Percentiles rank a stretch among this genome's conserved stretches.
Evolutionary conservation across 2,888 invertebrate genomes (phyloP).

Genomic region (Thelaira solivaga): DNA sequence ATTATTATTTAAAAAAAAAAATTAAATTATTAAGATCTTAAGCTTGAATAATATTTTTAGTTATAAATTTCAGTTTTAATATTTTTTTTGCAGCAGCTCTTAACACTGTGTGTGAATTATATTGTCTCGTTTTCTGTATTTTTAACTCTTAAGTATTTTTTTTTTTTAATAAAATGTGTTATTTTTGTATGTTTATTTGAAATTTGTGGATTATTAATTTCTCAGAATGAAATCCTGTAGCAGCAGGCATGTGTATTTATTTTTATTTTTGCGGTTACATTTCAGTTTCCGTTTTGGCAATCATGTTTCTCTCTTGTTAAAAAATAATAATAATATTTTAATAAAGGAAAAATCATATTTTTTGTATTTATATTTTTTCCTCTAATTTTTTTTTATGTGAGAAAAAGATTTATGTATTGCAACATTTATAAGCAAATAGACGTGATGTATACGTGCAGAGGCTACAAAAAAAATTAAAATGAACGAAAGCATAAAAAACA

Average conservation of each 20-base stretch:
- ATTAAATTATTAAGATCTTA: too few species aligned
- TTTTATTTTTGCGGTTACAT: constrained; percentile 46
- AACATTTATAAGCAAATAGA: constrained; percentile 50
- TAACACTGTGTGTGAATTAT: too few species aligned
- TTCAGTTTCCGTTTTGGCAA: constrained; percentile 59
- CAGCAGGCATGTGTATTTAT: constrained; percentile 6
- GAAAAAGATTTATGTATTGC: constrained; percentile 39
- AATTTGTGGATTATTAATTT: constrained; percentile 29
- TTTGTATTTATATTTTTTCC: too few species aligned
- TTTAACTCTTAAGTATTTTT: background rate
- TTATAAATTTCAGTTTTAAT: too few species aligned
- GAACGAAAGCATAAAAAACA: too few species aligned
- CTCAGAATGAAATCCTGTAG: background rate
- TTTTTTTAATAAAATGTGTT: too few species aligned
- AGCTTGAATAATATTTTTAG: too few species aligned
- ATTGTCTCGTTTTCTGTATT: background rate
- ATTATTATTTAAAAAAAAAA: too few species aligned
- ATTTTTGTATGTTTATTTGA: constrained; percentile 5
- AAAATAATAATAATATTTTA: constrained; percentile 3
- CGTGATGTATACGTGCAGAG: constrained; percentile 7
- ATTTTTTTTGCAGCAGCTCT: too few species aligned
- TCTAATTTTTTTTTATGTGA: constrained; percentile 15
- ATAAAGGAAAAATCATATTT: constrained; percentile 31
- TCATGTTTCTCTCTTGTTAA: constrained; percentile 40
- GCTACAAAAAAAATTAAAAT: background rate